These are phyloP conservation scores for Drosophila repleta DNA, from an alignment of 1,140 invertebrate genomes.

Conservation along the genomic window DNA sequence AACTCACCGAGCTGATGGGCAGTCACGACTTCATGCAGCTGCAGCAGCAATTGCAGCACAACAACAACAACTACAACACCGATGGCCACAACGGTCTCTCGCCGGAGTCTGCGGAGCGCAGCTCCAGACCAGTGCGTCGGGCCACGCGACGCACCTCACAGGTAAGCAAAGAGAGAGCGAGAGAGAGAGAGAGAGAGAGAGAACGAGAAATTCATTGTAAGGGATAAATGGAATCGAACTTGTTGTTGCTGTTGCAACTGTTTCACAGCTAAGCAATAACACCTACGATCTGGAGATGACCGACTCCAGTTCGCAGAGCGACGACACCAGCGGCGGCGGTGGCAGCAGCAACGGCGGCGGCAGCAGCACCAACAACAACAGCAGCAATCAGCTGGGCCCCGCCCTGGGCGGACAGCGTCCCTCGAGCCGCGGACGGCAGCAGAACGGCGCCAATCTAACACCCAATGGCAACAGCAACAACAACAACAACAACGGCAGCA, in stretches of 20 bases:
- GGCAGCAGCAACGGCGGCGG: conserved; percentile 82
- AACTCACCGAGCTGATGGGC: conserved; percentile 74
- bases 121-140: conserved; percentile 66
- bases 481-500: conserved; percentile 42
- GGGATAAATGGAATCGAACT: neutral
- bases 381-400: conserved; percentile 30
- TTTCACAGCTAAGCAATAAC: conserved; percentile 78
- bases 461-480: conserved; percentile 39
- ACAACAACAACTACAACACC: conserved; percentile 75
- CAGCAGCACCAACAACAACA: conserved; percentile 66
- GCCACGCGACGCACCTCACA: conserved; percentile 77
- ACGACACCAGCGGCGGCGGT: conserved; percentile 82
- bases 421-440: conserved; percentile 63
- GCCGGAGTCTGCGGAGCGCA: conserved; percentile 64
- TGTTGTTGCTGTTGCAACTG: neutral
- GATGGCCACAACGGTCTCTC: conserved; percentile 71
- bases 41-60: conserved; percentile 71
- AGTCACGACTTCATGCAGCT: conserved; percentile 74
- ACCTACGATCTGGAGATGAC: conserved; percentile 83
- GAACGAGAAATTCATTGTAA: neutral
- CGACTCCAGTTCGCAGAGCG: conserved; percentile 83
- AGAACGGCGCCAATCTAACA: conserved; percentile 17
- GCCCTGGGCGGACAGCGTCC: conserved; percentile 46
- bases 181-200: neutral
- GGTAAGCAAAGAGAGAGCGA: conserved; percentile 39